Base-by-base conservation (phyloP, 2,888 invertebrate genomes). In the Polyommatus icarus region DNA sequence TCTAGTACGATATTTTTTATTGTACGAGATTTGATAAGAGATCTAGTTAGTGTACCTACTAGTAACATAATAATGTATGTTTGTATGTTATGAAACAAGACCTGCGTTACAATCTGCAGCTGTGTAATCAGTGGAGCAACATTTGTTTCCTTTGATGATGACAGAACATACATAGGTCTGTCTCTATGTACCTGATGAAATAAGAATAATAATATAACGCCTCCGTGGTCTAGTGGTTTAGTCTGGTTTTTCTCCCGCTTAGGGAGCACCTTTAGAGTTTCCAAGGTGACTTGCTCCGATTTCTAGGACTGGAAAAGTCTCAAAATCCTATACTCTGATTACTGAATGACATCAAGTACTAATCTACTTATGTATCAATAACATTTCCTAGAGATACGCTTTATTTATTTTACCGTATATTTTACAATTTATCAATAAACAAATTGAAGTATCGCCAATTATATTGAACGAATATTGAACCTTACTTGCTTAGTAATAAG, bases 21-120 rank as follows among this genome's bases (percentile, higher is more conserved):
- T 10, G 8, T 10, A 40, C 40, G 40, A 2, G 3, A 10, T 8
- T 29, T 67, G 29, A 67, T 67, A 15, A 67, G 67, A 29, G 4
- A 29, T 15, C 12, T 15, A 59, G 20, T 59, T 20, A 57, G 7
- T 57, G 8, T 54, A 67, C 61, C 20, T 61, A 67, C 61, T 24
- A 67, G 29, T 1, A 67, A 29, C 15, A 50, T 50, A 50, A 32
- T 32, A 46, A 24, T 67, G 67, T 67, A 67, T 67, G 67, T 67
- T 67, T 67, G 67, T 67, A 29, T 29, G 10, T 67, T 67, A 67
- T 67, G 67, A 67, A 67, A 67, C 24, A 29, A 67, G 67, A 67
- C 8, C 57, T 18, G 20, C 7, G 20, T 10, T 59, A 20, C 67
- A 29, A 12, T 15, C 12, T 29, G 67, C 67, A 29, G 29, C 67